phyloP scores from a whole-genome alignment of 2,113 vertebrate species.

The Cranoglanis bouderius region DNA sequence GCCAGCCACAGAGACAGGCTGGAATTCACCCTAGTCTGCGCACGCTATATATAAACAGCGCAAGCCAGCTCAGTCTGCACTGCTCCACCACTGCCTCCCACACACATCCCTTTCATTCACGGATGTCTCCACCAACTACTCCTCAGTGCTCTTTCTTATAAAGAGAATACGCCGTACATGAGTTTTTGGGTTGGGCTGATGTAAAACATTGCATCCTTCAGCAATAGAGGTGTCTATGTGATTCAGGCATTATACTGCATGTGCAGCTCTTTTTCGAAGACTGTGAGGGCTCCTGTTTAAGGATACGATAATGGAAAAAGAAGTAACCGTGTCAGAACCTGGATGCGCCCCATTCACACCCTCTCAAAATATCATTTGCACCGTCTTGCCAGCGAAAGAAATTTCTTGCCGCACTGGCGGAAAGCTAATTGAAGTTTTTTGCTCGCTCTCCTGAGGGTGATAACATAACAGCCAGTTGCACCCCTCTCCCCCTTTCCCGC shows the following conservation, averaged over 20 bases:
- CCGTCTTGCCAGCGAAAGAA: constrained; percentile 58
- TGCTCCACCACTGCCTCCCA: constrained; percentile 40
- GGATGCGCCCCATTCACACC: constrained; percentile 56
- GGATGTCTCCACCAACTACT: not conserved
- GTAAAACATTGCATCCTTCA: constrained; percentile 18
- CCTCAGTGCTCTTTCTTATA: not conserved
- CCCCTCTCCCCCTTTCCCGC: constrained; percentile 26
- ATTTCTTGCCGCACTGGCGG: constrained; percentile 59
- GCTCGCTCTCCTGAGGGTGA: constrained; percentile 58
- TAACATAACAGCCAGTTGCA: constrained; percentile 58
- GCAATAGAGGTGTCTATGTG: not conserved
- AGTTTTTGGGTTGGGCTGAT: constrained; percentile 23
- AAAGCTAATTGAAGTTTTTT: constrained; percentile 62
- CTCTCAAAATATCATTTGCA: constrained; percentile 62
- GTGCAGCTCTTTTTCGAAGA: not conserved
- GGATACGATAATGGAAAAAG: constrained; percentile 29
- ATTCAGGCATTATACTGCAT: not conserved
- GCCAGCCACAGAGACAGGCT: constrained; percentile 67
- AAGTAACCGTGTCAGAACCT: constrained; percentile 42
- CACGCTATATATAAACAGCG: constrained; percentile 72
- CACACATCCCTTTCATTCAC: constrained; percentile 38
- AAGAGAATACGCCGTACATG: not conserved
- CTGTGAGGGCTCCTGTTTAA: constrained; percentile 21
- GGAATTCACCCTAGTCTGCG: constrained; percentile 69
- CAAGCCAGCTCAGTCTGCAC: constrained; percentile 57